These are phyloP conservation scores for Scrobipalpa costella DNA, from an alignment of 2,888 invertebrate genomes.

Conservation along the genomic window DNA sequence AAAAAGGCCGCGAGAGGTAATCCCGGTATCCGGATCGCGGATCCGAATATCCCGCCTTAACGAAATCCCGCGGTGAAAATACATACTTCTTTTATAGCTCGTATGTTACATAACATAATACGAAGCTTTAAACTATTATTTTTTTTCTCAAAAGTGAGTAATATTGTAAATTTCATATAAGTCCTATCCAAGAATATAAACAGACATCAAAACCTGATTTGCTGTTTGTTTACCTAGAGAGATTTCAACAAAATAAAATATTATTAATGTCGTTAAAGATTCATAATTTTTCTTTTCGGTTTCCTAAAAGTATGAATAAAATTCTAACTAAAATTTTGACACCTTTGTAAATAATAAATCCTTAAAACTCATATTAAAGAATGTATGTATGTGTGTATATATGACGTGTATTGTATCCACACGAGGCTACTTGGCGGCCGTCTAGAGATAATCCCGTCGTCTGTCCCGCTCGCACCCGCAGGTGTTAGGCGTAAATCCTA, in stretches of 20 bases:
- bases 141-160: too few species aligned
- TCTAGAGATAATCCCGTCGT: slow-evolving; percentile 73
- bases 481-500: slow-evolving; percentile 70
- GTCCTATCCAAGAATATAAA: too few species aligned
- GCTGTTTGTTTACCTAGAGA: too few species aligned
- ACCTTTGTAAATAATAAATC: slow-evolving; percentile 4
- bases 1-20: slow-evolving; percentile 60
- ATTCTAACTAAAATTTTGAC: neutral
- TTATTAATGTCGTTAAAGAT: too few species aligned
- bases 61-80: slow-evolving; percentile 56
- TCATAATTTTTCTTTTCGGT: too few species aligned
- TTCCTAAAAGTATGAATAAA: neutral
- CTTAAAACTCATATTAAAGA: neutral
- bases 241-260: too few species aligned
- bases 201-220: too few species aligned
- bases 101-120: neutral
- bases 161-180: neutral
- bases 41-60: slow-evolving; percentile 60
- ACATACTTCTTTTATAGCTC: slow-evolving; percentile 32
- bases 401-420: neutral
- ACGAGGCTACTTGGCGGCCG: slow-evolving; percentile 63
- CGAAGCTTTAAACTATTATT: too few species aligned
- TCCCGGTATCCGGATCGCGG: slow-evolving; percentile 59
- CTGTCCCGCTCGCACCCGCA: slow-evolving; percentile 60
- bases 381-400: neutral